Base-by-base conservation (phyloP, 35 echinoderm and acorn worm species). In the Chiridota heheva region DNA sequence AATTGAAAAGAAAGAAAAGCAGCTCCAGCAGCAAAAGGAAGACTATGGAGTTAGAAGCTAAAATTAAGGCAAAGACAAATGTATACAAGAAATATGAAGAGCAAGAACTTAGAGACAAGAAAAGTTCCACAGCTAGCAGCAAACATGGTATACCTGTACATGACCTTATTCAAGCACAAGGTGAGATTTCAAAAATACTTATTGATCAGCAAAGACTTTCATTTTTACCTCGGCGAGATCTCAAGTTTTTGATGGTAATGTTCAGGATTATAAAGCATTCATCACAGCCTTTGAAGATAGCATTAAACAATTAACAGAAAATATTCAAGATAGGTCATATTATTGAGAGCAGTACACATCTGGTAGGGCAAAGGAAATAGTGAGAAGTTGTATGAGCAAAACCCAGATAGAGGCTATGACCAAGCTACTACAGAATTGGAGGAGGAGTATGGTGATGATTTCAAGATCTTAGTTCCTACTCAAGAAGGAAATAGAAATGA, bases 401-500 rank as follows among this genome's bases (percentile, higher is more conserved):
- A n/a, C n/a, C n/a, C n/a, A n/a, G n/a, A n/a, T n/a, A n/a, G n/a
- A n/a, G n/a, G n/a, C n/a, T n/a, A n/a, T n/a, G n/a, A n/a, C n/a
- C n/a, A n/a, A n/a, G n/a, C n/a, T n/a, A n/a, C n/a, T n/a, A n/a
- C n/a, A n/a, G n/a, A n/a, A n/a, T 24, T 70, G 7, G 72, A 58
- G 36, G 72, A 58, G 15, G 72, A 77, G 30, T 77, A 77, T 24
- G 32, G 72, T 0, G 72, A 77, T 29, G 72, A 77, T 15, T 77
- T 77, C 46, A 77, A 47, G 58, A 77, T 77, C 20, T 58, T 77
- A 56, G 72, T 56, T 22, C 72, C 46, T 77, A 56, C n/a, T n/a
- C 46, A 56, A 33, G 31, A 77, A 57, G 27, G 72, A 77, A 56
- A 77, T 77, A 18, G 44, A 77, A 20, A 51, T 58, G 44, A 46